Percentiles rank a stretch among this genome's conserved stretches.
Conservation (phyloP, 2,888 invertebrate genomes). For the Caenorhabditis sp. region DNA sequence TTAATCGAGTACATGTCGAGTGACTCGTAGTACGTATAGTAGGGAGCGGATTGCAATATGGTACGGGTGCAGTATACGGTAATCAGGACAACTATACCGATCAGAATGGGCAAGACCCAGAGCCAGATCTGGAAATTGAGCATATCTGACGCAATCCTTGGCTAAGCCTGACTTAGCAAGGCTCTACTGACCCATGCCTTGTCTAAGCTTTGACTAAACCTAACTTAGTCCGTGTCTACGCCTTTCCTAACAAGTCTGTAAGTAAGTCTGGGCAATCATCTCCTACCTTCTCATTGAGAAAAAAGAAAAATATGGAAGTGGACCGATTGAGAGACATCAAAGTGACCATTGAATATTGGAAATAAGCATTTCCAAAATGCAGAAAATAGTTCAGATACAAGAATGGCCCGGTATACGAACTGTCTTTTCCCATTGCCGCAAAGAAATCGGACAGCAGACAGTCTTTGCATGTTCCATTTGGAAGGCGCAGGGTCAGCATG, state of each 20-base stretch:
- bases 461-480: constrained; percentile 42
- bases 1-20: constrained; percentile 45
- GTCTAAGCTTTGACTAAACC: too few species aligned
- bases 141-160: too few species aligned
- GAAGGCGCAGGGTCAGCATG: constrained; percentile 45
- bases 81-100: constrained; percentile 6
- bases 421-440: constrained; percentile 13
- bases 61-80: constrained; percentile 22
- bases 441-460: constrained; percentile 22
- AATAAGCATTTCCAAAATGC: constrained; percentile 49
- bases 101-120: constrained; percentile 4
- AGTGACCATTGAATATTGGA: constrained; percentile 41
- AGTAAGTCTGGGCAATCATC: too few species aligned
- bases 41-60: constrained; percentile 28
- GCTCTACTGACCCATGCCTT: too few species aligned
- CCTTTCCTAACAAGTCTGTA: too few species aligned
- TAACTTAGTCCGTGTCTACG: too few species aligned
- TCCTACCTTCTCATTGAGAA: constrained; percentile 35
- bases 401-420: constrained; percentile 19
- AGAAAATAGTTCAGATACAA: constrained; percentile 36
- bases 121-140: constrained; percentile 40
- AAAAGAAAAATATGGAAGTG: constrained; percentile 42
- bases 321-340: constrained; percentile 37
- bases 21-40: constrained; percentile 23
- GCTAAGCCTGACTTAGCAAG: too few species aligned